These are phyloP conservation scores for Scyliorhinus canicula DNA, from an alignment of 2,797 vertebrate species.

Conservation along the genomic window DNA sequence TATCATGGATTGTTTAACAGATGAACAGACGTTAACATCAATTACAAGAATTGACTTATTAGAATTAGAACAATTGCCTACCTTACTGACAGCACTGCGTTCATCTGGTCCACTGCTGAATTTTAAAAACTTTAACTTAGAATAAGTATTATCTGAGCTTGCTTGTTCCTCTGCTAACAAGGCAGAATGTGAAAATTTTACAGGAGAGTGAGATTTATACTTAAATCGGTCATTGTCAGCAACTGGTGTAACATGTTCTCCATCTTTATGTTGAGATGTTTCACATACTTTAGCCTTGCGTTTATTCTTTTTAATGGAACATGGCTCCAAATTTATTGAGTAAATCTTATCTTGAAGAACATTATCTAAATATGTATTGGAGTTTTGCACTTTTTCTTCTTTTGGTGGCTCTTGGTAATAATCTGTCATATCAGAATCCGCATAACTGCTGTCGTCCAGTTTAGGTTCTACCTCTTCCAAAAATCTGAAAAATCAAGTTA, in stretches of 20 bases:
- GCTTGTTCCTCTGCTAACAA: neutral
- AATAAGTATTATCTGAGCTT: neutral
- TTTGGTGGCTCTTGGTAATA: neutral
- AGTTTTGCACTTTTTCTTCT: slow-evolving; percentile 6
- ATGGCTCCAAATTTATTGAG: neutral
- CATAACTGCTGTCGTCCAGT: neutral
- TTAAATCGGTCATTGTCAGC: neutral
- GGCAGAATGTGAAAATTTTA: neutral
- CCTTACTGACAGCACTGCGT: neutral
- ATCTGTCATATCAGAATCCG: neutral
- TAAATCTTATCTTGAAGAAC: neutral
- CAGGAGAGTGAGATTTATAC: too few relatives aligned
- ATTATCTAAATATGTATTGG: neutral
- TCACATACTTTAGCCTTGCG: neutral
- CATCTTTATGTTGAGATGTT: neutral
- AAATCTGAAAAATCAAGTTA: slow-evolving; percentile 24
- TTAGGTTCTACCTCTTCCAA: neutral
- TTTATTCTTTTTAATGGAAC: slow-evolving; percentile 19
- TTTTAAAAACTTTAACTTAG: neutral
- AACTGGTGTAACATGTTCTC: neutral
- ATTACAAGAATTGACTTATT: neutral
- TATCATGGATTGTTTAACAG: neutral
- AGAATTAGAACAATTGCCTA: neutral
- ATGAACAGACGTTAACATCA: neutral
- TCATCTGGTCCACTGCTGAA: neutral